Base-by-base conservation (phyloP, 1,140 invertebrate genomes). In the Heliconius hewitsoni region DNA sequence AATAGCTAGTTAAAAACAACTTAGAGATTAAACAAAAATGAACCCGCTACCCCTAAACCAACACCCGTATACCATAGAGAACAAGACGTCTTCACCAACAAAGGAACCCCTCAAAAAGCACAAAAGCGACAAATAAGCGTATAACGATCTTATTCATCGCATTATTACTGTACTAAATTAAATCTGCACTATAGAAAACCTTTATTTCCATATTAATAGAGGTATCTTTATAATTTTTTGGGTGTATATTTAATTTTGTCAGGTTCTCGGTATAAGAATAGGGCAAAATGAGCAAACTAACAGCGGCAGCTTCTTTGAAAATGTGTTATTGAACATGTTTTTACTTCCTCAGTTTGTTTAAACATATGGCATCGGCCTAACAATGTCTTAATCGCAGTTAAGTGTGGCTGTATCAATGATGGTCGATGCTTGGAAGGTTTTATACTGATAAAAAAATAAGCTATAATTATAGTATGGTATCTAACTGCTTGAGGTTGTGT, bases 11-110 rank as follows among this genome's bases (percentile, higher is more conserved):
- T 72, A 72, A 72, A 72, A 72, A 72, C 19, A 42, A 72, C 19
- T 72, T 42, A 71, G 46, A n/a, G 6, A 23, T 70, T 30, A 71
- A 77, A 77, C 39, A 82, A 72, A 83, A 72, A 39, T 30, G 13
- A 66, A 66, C 34, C 34, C 71, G 37, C 74, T 85, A 87, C 74
- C 88, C 83, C 87, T 60, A 86, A 88, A 82, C 78, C 72, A 77
- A 82, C 84, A 82, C 86, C 86, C 85, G 81, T 83, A 87, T 83
- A 16, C 60, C 83, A 83, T 84, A 86, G 86, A 87, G 90, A 94
- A 92, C 91, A 94, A 94, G 89, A 94, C 93, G 91, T 91, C 91
- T 89, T 85, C 55, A 57, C 89, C 90, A 91, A 84, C 86, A 91
- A 92, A 85, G 86, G 60, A 37, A n/a, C 84, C 84, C 83, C 82